Evolutionary conservation across 2,797 vertebrate genomes (phyloP).

Genomic region (Buceros bicornis): DNA sequence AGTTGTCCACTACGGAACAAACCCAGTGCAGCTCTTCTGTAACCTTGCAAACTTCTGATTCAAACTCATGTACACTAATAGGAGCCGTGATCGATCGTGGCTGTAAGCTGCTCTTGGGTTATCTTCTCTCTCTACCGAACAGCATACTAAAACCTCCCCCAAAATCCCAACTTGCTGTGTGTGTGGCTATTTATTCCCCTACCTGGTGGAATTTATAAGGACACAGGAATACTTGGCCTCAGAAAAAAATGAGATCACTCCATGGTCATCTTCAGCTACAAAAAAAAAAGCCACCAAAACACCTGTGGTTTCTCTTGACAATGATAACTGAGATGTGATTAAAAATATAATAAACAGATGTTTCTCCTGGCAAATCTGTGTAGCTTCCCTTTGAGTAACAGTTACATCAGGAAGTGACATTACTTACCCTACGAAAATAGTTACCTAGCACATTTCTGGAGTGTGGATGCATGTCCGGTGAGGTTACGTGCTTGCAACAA

Average conservation of each 20-base stretch:
- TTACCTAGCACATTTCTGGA: conserved; percentile 56
- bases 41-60: conserved; percentile 35
- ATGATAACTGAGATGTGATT: conserved; percentile 53
- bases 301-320: conserved; percentile 13
- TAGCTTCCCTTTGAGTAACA: conserved; percentile 60
- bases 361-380: conserved; percentile 43
- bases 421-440: conserved; percentile 26
- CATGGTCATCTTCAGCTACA: conserved; percentile 24
- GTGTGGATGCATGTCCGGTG: conserved; percentile 33
- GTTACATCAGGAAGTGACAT: conserved; percentile 3
- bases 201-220: conserved; percentile 58
- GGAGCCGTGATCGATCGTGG: conserved; percentile 18
- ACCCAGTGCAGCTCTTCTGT: neutral
- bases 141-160: conserved; percentile 1
- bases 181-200: conserved; percentile 71
- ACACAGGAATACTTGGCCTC: conserved; percentile 17
- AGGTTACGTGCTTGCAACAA: conserved; percentile 43
- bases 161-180: conserved; percentile 9
- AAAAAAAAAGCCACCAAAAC: neutral
- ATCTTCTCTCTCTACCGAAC: conserved; percentile 57
- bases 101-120: conserved; percentile 58
- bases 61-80: conserved; percentile 25
- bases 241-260: neutral
- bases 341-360: conserved; percentile 50
- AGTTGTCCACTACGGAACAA: conserved; percentile 12